Evolutionary conservation across 2,113 vertebrate genomes (phyloP).

Genomic region (Danio rerio): GRCz12tu NC_133188.1:18742001-18742500

Average conservation of each 20-base stretch:
- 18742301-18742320: slow-evolving; percentile 60
- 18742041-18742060: too few species aligned
- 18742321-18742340: slow-evolving; percentile 65
- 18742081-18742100: too few species aligned
- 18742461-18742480: slow-evolving; percentile 6
- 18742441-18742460: slow-evolving; percentile 16
- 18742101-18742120: too few species aligned
- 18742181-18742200: slow-evolving; percentile 48
- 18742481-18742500: slow-evolving; percentile 31
- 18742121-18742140: not conserved
- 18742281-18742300: slow-evolving; percentile 58
- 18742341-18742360: slow-evolving; percentile 99
- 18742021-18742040: too few species aligned
- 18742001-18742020: too few species aligned
- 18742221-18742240: slow-evolving; percentile 17
- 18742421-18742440: slow-evolving; percentile 82
- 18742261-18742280: slow-evolving; percentile 55
- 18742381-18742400: slow-evolving; percentile 99
- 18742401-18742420: slow-evolving; percentile 99
- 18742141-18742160: not conserved
- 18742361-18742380: slow-evolving; percentile 99
- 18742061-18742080: too few species aligned
- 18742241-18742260: slow-evolving; percentile 54
- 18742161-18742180: not conserved
- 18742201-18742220: slow-evolving; percentile 52